Evolutionary conservation across 2,797 vertebrate genomes (phyloP).

Genomic region (Ceryle rudis): DNA sequence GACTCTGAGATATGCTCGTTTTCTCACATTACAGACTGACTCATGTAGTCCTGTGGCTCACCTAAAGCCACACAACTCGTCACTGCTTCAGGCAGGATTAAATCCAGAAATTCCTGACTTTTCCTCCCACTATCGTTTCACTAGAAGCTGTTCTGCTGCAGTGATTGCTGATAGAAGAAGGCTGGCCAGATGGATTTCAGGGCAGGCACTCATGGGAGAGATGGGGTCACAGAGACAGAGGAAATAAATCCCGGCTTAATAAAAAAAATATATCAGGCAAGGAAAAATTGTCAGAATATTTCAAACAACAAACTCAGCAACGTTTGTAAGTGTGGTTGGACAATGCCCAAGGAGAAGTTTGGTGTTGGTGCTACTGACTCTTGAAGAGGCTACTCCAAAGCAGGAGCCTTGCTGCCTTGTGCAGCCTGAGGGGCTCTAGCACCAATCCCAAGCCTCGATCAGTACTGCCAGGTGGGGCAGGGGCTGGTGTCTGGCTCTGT

Average conservation of each 20-base stretch:
- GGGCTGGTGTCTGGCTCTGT: not conserved
- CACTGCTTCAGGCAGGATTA: not conserved
- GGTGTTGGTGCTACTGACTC: not conserved
- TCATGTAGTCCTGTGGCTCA: not conserved
- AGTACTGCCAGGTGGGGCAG: not conserved
- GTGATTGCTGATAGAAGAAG: not conserved
- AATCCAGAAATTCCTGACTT: constrained; percentile 6
- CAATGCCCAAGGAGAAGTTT: not conserved
- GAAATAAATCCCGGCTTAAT: constrained; percentile 3
- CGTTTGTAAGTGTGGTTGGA: not conserved
- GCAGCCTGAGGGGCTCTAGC: not conserved
- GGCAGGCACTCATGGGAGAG: constrained; percentile 12
- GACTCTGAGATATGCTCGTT: not conserved
- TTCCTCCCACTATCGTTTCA: not conserved
- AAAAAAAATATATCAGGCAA: not conserved
- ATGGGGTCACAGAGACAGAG: not conserved
- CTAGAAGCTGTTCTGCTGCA: not conserved
- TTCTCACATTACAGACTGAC: not conserved
- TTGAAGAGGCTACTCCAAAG: not conserved
- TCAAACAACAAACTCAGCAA: not conserved
- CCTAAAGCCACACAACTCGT: not conserved
- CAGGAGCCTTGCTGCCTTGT: not conserved
- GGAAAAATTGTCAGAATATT: not conserved
- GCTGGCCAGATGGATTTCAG: constrained; percentile 30
- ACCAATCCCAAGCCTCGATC: not conserved